Conservation (phyloP, 2,888 invertebrate genomes). For the Erebia epiphron region DNA sequence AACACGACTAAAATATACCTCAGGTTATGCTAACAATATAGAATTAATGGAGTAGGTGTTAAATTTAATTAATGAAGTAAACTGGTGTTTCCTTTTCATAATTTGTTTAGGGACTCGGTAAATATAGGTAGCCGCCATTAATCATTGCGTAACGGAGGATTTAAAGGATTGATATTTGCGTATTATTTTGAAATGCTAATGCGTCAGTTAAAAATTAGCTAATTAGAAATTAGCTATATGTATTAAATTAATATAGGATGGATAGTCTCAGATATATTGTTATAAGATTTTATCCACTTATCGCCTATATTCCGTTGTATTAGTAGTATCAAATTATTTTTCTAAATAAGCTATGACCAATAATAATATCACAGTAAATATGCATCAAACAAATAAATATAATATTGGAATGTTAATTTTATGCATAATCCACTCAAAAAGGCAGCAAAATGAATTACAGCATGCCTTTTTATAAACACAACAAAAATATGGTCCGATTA, state of each 20-base stretch:
- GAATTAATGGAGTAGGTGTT: neutral
- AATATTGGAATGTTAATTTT: neutral
- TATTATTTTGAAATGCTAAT: no score
- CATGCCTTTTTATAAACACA: neutral
- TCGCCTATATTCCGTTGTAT: no score
- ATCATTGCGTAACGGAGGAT: conserved; percentile 35
- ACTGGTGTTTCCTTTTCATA: conserved; percentile 27
- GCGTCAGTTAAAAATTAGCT: no score
- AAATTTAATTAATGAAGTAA: neutral
- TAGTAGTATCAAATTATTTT: neutral
- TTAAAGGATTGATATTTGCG: neutral
- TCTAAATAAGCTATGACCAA: no score
- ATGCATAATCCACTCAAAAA: neutral
- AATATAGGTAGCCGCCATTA: conserved; percentile 42
- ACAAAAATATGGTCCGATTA: conserved; percentile 10
- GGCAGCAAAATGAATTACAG: neutral
- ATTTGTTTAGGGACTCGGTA: conserved; percentile 34
- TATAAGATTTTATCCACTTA: no score
- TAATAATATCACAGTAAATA: no score
- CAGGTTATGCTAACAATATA: neutral
- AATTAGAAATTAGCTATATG: no score
- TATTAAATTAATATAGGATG: no score
- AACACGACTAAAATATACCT: no score
- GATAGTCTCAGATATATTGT: no score
- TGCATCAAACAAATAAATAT: no score